Conservation (phyloP, 2,797 vertebrate genomes). For the Anguilla megastoma region DNA sequence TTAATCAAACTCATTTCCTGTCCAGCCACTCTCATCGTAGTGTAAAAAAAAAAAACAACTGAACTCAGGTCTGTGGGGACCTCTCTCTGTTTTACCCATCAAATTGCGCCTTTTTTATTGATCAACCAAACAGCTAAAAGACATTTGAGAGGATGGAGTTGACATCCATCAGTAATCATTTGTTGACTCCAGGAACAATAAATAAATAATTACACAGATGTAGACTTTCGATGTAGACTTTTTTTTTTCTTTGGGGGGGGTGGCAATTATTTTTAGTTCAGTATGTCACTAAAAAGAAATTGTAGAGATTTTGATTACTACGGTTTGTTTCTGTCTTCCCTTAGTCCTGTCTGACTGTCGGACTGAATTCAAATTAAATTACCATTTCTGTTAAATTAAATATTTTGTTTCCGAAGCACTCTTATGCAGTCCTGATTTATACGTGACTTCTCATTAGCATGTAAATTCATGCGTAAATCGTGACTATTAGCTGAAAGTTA, state of each 20-base stretch:
- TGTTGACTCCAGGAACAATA: neutral
- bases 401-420: neutral
- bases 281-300: neutral
- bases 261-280: neutral
- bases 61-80: neutral
- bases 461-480: neutral
- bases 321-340: neutral
- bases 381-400: neutral
- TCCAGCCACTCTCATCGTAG: neutral
- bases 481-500: neutral
- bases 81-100: neutral
- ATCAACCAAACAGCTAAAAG: neutral
- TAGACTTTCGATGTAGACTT: too few species aligned
- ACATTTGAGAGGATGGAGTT: neutral
- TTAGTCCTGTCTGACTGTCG: neutral
- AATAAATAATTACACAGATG: too few species aligned
- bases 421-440: neutral
- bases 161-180: neutral
- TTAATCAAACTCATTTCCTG: conserved; percentile 4
- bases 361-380: neutral
- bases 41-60: neutral
- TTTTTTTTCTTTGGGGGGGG: too few species aligned
- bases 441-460: neutral
- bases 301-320: neutral
- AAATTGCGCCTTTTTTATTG: neutral